Conservation (phyloP, 1,140 invertebrate species). For the Musca domestica region DNA sequence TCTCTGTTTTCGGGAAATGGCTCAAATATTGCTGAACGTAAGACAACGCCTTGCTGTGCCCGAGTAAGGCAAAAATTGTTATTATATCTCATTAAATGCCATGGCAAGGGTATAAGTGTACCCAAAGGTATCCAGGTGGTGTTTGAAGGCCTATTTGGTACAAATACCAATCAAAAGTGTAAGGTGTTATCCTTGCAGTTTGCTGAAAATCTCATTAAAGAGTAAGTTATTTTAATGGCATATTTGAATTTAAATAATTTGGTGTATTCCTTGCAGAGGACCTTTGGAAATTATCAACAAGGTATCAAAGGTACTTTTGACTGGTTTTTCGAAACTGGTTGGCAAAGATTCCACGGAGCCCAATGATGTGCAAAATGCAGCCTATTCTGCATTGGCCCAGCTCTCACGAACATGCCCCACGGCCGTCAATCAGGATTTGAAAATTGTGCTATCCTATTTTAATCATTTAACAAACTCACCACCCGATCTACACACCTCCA, state of each 20-base stretch:
- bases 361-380: conserved; percentile 52
- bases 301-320: conserved; percentile 65
- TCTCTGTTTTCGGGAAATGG: conserved; percentile 71
- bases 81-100: conserved; percentile 77
- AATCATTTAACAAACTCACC: conserved; percentile 58
- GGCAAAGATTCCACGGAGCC: conserved; percentile 57
- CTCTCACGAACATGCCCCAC: conserved; percentile 67
- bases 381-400: conserved; percentile 46
- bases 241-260: conserved; percentile 12
- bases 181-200: conserved; percentile 80
- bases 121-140: conserved; percentile 81
- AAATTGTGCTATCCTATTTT: conserved; percentile 50
- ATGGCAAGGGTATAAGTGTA: conserved; percentile 74
- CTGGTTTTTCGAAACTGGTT: conserved; percentile 70
- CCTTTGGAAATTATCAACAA: conserved; percentile 60
- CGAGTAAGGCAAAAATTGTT: conserved; percentile 82
- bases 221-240: conserved; percentile 58
- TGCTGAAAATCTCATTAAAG: conserved; percentile 74
- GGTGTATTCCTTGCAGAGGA: conserved; percentile 61
- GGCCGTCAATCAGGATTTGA: conserved; percentile 62
- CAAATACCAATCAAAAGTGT: conserved; percentile 77
- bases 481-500: conserved; percentile 63
- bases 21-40: conserved; percentile 57
- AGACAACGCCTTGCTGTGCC: conserved; percentile 72
- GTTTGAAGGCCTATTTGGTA: conserved; percentile 84